Base-by-base conservation (phyloP, 2,888 invertebrate species). In the Dynastes hyllus region DNA sequence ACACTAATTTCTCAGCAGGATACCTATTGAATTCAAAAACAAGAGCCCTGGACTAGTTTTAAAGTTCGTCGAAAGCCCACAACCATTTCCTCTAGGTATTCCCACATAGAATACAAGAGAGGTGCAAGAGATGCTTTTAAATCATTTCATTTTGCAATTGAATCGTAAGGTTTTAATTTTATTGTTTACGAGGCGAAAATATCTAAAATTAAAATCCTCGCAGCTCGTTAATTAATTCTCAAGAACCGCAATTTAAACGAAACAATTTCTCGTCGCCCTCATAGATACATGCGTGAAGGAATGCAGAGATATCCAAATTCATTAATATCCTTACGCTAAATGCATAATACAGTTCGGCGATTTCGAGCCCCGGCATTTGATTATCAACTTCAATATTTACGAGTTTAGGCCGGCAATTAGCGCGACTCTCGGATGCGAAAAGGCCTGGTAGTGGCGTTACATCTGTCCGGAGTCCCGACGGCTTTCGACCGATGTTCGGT, bases 341-440 rank as follows among this genome's bases (percentile, higher is more conserved):
- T 37, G 71, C 58, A 32, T 32, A 71, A 55, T 27, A 32, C 37
- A 55, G 37, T 53, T 37, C 40, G 66, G 6, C 55, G 70, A 70
- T 70, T 70, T 32, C 70, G 55, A 11, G 45, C 45, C n/a, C 71
- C 13, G 32, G 71, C 71, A 37, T 71, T 73, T 45, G 58, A 73
- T 61, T 75, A 75, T 63, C 61, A 61, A 61, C 73, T 75, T 75
- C 61, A 61, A 45, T 75, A 75, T 75, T 75, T 75, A 75, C 61
- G 61, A 75, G 45, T 61, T 71, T 61, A 58, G 61, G 45, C 37
- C 22, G 73, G 45, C 61, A 75, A 61, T 75, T 75, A 75, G 40
- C 11, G 40, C 40, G 45, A 75, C 27, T 58, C 50, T 61, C 22
- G 61, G 58, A 61, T 45, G 37, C 50, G 61, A 27, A 40, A 13